Base-by-base conservation (phyloP, 35 echinoderm and acorn worm genomes). In the Ptychodera flava region DNA sequence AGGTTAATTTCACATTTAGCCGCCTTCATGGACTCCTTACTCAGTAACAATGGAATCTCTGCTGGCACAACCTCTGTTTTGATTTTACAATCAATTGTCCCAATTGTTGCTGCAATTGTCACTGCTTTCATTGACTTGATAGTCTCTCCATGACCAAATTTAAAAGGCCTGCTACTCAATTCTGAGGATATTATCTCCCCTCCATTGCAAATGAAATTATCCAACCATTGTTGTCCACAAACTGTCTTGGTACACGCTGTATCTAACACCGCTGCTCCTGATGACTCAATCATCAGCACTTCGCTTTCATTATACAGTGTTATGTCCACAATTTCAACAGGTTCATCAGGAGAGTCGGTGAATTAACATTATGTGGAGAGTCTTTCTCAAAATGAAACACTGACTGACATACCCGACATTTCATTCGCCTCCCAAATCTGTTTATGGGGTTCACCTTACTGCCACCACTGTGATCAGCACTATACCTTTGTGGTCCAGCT, bases 321-420 rank as follows among this genome's bases (percentile, higher is more conserved):
- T 32, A 85, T 85, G 84, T 85, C 38, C 38, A 75, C 84, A 30
- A 33, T 35, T 85, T 85, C 84, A 85, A 36, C 76, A n/a, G 32
- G 6, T 30, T 85, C 84, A n/a, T n/a, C n/a, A n/a, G n/a, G n/a
- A n/a, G n/a, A 53, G 35, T 53, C 30, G 35, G 31, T 85, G 38
- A 36, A 85, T 36, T 85, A 30, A 83, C 34, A 0, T 35, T 28
- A 83, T 36, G 36, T 14, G 34, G 84, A 64, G 36, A 85, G 30
- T 85, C 84, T 27, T 85, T 85, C 32, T 85, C 84, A 75, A 85
- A 85, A 52, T 85, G 84, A 52, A 85, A 85, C 84, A 85, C 84
- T 45, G 84, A 85, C 38, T 85, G 84, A 85, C 84, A 85, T 30
- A 85, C 84, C 84, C 84, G 38, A 45, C 84, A 85, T 35, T 28